These are phyloP conservation scores for Sarcophaga carnaria DNA, from an alignment of 2,888 invertebrate genomes.

Conservation along the genomic window DNA sequence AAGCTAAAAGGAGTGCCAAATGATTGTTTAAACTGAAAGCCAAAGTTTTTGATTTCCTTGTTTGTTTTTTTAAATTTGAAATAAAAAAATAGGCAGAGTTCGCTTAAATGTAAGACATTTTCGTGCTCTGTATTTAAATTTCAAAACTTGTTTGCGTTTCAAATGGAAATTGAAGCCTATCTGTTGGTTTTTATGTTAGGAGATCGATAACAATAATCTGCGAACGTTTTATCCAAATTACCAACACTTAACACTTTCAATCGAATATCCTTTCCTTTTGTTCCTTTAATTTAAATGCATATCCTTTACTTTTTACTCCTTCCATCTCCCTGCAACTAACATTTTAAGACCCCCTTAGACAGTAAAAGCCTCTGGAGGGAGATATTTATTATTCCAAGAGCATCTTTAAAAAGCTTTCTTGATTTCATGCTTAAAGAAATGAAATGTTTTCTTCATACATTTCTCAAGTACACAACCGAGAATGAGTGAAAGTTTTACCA, in stretches of 20 bases:
- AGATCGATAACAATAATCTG: conserved; percentile 27
- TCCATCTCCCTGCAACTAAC: too few relatives aligned
- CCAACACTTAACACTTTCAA: conserved; percentile 68
- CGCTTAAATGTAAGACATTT: too few relatives aligned
- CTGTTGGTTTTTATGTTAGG: too few relatives aligned
- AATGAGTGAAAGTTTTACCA: conserved; percentile 34
- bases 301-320: neutral
- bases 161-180: too few relatives aligned
- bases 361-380: conserved; percentile 1
- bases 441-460: neutral
- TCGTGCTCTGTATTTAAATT: too few relatives aligned
- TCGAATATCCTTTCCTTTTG: conserved; percentile 16
- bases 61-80: too few relatives aligned
- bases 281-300: conserved; percentile 10
- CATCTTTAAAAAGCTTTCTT: conserved; percentile 60
- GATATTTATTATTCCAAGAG: conserved; percentile 63
- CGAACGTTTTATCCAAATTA: conserved; percentile 60
- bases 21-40: too few relatives aligned
- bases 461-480: neutral
- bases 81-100: too few relatives aligned
- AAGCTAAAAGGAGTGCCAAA: neutral
- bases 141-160: too few relatives aligned
- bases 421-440: conserved; percentile 59
- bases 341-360: too few relatives aligned
- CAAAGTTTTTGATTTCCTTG: too few relatives aligned